Evolutionary conservation across 2,797 vertebrate species (phyloP), one percentile per base, ranked within the genome.

Genomic region (Linurgus olivaceus): DNA sequence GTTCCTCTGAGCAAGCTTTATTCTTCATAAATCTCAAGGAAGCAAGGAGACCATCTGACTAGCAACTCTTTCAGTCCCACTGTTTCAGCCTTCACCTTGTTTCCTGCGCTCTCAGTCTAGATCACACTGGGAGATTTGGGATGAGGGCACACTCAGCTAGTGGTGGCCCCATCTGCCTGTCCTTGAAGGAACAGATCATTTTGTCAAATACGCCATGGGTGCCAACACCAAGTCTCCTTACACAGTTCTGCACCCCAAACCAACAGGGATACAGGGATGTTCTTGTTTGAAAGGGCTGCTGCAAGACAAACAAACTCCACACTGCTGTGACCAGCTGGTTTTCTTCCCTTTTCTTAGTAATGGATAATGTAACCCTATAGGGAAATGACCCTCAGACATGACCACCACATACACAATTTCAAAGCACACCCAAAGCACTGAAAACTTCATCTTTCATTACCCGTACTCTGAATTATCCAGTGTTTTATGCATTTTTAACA

Each of bases 151-250:
- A 21, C 20, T 28, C 50, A 76, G 65, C 6, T 7, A 73, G 20
- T 7, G 10, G 21, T 40, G 28, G 8, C 11, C 28, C 33, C 0
- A 1, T 29, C 17, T 61, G 26, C 23, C 55, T 45, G 8, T 20
- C 51, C 54, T 44, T 61, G 21, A 59, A 82, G 20, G 21, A 66
- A 48, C 37, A 35, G 10, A n/a, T 11, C 0, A 0, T 57, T 73
- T 62, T 38, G 37, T 61, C 58, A 91, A 42, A 51, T 6, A 58
- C 0, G 0, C 19, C 12, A 23, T 0, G 3, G 18, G 9, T 57
- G 65, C 17, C 26, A 63, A 62, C 24, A 40, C 6, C 20, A n/a
- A 38, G 12, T 35, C 3, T 78, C 54, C 42, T 66, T 13, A 26
- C 2, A 47, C 31, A 51, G 31, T 29, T 51, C 29, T 54, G 33